phyloP scores from a whole-genome alignment of 2,797 vertebrate species.

The Phoebastria nigripes region DNA sequence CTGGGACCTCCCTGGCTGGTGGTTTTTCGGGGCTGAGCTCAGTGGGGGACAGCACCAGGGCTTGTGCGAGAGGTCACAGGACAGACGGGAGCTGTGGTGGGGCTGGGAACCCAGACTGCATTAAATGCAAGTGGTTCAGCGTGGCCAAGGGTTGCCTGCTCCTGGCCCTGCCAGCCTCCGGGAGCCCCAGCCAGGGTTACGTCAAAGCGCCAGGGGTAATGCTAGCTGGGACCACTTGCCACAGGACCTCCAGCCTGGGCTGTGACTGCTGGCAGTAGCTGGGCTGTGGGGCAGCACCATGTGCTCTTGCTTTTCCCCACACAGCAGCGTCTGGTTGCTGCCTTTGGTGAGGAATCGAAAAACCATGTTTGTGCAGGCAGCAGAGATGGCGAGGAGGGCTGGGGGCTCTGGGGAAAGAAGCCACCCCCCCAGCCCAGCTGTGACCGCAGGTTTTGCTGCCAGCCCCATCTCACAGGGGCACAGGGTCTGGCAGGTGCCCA shows the following conservation, averaged over 20 bases:
- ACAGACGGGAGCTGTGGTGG: neutral
- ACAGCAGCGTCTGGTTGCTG: fast-evolving
- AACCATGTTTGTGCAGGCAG: neutral
- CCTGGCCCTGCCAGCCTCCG: fast-evolving
- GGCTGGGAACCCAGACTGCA: neutral
- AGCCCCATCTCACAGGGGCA: fast-evolving
- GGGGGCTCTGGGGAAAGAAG: neutral
- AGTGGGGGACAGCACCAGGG: neutral
- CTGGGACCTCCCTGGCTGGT: neutral
- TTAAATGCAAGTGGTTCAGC: neutral
- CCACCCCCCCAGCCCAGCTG: neutral
- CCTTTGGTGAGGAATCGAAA: neutral
- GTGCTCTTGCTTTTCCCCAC: neutral
- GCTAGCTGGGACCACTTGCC: neutral
- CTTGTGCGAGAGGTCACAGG: neutral
- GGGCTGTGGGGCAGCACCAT: neutral
- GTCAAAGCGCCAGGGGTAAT: neutral
- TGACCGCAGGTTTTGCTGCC: fast-evolving
- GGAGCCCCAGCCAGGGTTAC: neutral
- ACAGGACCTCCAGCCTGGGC: neutral
- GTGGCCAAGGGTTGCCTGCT: neutral
- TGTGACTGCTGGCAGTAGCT: fast-evolving
- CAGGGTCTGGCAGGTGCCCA: neutral
- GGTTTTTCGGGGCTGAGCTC: fast-evolving
- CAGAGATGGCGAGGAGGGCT: fast-evolving